Evolutionary conservation across 2,888 invertebrate genomes (phyloP).

Genomic region (Julus scandinavius): DNA sequence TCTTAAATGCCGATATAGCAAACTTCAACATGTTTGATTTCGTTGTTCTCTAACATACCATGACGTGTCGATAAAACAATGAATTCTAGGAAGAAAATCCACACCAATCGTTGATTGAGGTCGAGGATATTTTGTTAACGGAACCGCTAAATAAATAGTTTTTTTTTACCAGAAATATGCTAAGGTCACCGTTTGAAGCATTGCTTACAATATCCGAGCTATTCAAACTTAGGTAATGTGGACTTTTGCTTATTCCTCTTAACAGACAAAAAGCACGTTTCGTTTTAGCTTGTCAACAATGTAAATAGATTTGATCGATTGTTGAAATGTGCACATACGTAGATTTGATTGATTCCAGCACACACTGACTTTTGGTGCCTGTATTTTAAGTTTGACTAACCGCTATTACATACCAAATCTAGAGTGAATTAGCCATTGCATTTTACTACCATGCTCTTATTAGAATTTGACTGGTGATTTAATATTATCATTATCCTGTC

Average conservation of each 20-base stretch:
- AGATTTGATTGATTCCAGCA: slow-evolving; percentile 18
- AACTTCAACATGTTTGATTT: too few relatives aligned
- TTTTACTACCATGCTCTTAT: neutral
- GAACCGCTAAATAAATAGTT: neutral
- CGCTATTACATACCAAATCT: neutral
- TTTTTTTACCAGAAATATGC: neutral
- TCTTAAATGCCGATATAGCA: too few relatives aligned
- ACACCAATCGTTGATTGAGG: neutral
- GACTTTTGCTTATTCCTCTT: neutral
- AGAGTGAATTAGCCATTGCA: neutral
- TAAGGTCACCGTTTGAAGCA: too few relatives aligned
- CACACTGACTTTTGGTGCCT: neutral
- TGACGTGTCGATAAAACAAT: neutral
- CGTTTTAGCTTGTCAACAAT: neutral
- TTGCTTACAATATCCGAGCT: neutral
- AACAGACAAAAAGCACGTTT: slow-evolving; percentile 18
- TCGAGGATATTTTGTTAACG: neutral
- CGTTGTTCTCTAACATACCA: neutral
- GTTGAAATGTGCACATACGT: neutral
- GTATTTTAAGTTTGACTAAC: neutral
- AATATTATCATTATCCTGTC: neutral
- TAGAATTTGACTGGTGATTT: neutral
- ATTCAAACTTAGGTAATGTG: neutral
- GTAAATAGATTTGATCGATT: slow-evolving; percentile 29
- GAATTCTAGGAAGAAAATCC: slow-evolving; percentile 3